A percentile compares a stretch with the other conserved stretches of the same genome.
Evolutionary conservation across 2,113 vertebrate genomes (phyloP).

Genomic region (Lepus timidus): DNA sequence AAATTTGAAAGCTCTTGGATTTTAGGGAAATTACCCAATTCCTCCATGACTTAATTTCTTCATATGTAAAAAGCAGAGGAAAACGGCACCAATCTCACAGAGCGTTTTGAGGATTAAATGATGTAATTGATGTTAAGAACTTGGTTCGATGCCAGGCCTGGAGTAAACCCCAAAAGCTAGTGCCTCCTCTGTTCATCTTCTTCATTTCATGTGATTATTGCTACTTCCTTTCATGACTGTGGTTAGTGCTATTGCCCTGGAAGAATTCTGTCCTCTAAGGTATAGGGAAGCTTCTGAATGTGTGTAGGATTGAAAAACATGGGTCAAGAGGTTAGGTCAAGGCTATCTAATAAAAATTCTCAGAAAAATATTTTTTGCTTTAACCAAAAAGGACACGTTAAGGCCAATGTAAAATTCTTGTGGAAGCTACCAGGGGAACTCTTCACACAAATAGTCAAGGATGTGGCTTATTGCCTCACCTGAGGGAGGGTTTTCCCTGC

Average conservation of each 20-base stretch:
- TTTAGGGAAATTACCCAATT: background rate
- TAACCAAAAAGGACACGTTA: slow-evolving; percentile 36
- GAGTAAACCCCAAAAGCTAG: background rate
- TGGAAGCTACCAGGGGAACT: background rate
- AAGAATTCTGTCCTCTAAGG: background rate
- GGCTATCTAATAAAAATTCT: slow-evolving; percentile 52
- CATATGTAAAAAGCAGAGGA: background rate
- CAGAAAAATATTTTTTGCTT: slow-evolving; percentile 52
- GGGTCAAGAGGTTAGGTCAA: slow-evolving; percentile 57
- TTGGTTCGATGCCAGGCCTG: background rate
- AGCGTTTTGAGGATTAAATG: background rate
- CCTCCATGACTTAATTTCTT: background rate
- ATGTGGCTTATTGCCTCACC: slow-evolving; percentile 69
- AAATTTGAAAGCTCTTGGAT: background rate
- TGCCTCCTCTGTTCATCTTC: background rate
- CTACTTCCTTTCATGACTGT: background rate
- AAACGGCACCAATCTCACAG: background rate
- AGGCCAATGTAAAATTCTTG: slow-evolving; percentile 41
- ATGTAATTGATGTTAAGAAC: background rate
- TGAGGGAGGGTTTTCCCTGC: slow-evolving; percentile 57
- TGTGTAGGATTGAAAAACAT: background rate
- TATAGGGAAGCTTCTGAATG: background rate
- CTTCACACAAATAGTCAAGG: slow-evolving; percentile 56
- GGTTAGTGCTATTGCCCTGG: background rate
- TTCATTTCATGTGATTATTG: background rate